Percentiles rank a stretch among this genome's conserved stretches.
These are phyloP conservation scores for Clivina fossor DNA, from an alignment of 2,888 invertebrate species.

Conservation along the genomic window DNA sequence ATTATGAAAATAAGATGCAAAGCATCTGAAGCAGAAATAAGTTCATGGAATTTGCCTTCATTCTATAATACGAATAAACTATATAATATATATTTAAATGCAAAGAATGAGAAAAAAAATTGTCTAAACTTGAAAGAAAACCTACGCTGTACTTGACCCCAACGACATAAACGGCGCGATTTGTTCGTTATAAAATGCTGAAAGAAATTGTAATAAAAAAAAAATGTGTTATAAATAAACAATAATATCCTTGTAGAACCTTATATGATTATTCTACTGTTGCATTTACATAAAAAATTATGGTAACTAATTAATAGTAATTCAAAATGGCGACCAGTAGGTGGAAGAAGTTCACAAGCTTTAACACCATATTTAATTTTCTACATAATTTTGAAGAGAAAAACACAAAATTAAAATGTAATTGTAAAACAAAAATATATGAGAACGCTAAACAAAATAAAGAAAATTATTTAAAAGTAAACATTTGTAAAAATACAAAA, in stretches of 20 bases:
- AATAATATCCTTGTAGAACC: conserved; percentile 22
- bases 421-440: too few species aligned
- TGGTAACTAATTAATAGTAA: conserved; percentile 9
- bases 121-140: conserved; percentile 18
- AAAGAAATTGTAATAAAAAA: conserved; percentile 11
- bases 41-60: conserved; percentile 21
- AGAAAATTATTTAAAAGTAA: too few species aligned
- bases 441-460: too few species aligned
- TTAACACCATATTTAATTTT: too few species aligned
- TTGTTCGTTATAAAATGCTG: conserved; percentile 6
- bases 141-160: conserved; percentile 23
- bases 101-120: conserved; percentile 13
- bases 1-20: too few species aligned
- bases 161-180: conserved; percentile 15
- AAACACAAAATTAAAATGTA: too few species aligned
- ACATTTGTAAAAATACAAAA: too few species aligned
- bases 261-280: conserved; percentile 16
- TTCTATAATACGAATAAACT: too few species aligned
- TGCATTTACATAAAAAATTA: conserved; percentile 16
- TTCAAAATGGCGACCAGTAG: conserved; percentile 10
- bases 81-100: too few species aligned
- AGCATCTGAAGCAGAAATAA: conserved; percentile 9
- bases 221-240: conserved; percentile 23
- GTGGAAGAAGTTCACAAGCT: conserved; percentile 12
- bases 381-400: too few species aligned